Conservation (phyloP, 2,797 vertebrate species). For the Chelidonichthys spinosus region DNA sequence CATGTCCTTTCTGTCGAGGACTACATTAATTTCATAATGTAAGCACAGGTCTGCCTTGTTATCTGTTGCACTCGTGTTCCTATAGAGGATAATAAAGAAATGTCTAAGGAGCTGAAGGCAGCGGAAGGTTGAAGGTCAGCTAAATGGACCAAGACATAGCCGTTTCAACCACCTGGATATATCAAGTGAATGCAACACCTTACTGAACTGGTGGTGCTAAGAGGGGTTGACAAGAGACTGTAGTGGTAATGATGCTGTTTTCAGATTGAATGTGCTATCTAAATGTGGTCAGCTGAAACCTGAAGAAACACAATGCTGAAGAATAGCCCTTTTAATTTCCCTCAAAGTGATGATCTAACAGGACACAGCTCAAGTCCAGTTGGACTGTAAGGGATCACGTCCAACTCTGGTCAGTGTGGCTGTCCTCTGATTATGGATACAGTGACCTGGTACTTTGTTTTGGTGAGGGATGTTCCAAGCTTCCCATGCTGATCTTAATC, state of each 20-base stretch:
- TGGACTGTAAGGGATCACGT: slow-evolving; percentile 34
- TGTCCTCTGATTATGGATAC: slow-evolving; percentile 45
- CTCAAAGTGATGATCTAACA: slow-evolving; percentile 1
- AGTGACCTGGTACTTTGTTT: slow-evolving; percentile 46
- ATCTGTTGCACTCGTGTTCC: neutral
- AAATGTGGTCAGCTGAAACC: neutral
- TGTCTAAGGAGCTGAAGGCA: neutral
- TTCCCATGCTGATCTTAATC: slow-evolving; percentile 62
- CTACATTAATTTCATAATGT: slow-evolving; percentile 46
- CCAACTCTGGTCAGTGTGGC: slow-evolving; percentile 1
- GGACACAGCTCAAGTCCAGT: neutral
- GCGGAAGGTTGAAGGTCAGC: neutral
- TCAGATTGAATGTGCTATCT: neutral
- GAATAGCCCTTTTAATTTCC: slow-evolving; percentile 2
- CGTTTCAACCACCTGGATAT: slow-evolving; percentile 7
- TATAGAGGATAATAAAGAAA: slow-evolving; percentile 13
- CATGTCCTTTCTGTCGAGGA: slow-evolving; percentile 17
- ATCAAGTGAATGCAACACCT: neutral
- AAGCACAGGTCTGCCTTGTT: slow-evolving; percentile 37
- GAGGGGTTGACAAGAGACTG: neutral
- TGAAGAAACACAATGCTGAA: slow-evolving; percentile 1
- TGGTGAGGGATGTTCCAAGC: slow-evolving; percentile 49
- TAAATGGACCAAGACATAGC: neutral
- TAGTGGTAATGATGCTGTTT: neutral
- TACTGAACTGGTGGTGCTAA: neutral